phyloP scores from a whole-genome alignment of 1,140 invertebrate species.

The Chrysoperla carnea region DNA sequence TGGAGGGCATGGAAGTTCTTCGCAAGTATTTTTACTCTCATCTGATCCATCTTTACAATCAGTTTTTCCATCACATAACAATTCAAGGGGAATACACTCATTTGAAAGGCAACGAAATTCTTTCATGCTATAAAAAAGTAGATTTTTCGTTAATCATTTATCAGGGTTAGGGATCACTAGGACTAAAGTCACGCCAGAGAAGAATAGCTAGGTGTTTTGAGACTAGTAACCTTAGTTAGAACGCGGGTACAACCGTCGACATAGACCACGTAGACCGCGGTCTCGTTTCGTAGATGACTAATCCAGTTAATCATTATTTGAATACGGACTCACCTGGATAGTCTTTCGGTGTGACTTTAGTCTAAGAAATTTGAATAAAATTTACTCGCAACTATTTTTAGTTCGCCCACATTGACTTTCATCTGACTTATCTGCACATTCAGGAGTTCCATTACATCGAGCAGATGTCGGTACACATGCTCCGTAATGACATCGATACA shows the following conservation, averaged over 20 bases:
- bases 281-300: no score
- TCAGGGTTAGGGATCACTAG: no score
- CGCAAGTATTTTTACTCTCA: conserved; percentile 28
- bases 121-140: conserved; percentile 9
- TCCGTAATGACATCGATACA: conserved; percentile 1
- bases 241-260: no score
- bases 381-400: conserved; percentile 3
- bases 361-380: background rate
- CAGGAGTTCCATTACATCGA: conserved; percentile 3
- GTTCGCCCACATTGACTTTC: conserved; percentile 5
- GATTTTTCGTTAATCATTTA: background rate
- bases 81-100: conserved; percentile 29
- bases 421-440: conserved; percentile 7
- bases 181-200: no score
- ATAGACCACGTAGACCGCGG: no score
- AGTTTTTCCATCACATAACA: conserved; percentile 35
- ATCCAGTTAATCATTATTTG: no score
- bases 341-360: no score
- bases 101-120: conserved; percentile 34
- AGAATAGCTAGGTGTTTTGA: no score
- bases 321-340: no score
- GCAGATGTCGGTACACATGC: conserved; percentile 1
- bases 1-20: conserved; percentile 18
- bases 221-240: no score
- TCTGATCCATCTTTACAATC: conserved; percentile 45